Evolutionary conservation across 2,113 vertebrate species (phyloP).

Genomic region (Vombatus ursinus): DNA sequence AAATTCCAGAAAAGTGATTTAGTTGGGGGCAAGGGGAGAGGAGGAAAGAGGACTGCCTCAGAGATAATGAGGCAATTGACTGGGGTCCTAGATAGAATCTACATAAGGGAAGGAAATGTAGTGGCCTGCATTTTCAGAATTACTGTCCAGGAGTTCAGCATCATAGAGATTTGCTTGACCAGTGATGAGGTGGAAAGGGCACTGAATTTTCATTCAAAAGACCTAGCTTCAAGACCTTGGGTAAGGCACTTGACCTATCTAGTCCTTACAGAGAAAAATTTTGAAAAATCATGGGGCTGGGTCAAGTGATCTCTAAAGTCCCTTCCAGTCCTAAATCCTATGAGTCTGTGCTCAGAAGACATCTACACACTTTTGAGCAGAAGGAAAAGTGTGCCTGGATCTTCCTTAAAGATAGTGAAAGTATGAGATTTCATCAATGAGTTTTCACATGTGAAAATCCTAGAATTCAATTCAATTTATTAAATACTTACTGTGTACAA

Average conservation of each 20-base stretch:
- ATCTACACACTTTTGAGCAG: background rate
- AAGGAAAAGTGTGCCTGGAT: background rate
- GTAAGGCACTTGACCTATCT: background rate
- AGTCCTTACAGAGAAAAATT: background rate
- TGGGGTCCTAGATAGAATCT: background rate
- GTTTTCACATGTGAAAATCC: no score
- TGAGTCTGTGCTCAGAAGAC: background rate
- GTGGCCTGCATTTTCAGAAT: background rate
- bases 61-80: background rate
- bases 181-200: background rate
- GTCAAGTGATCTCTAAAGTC: background rate
- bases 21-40: constrained; percentile 2
- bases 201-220: background rate
- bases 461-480: no score
- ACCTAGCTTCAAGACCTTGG: background rate
- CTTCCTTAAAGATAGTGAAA: no score
- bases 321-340: background rate
- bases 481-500: no score
- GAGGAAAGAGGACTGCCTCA: background rate
- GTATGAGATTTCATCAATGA: no score
- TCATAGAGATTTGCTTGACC: background rate
- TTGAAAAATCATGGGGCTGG: background rate
- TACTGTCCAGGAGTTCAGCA: background rate
- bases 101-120: background rate
- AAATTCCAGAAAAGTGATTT: background rate